Conservation (phyloP, 1,140 invertebrate species). For the Neodiprion pinetum region DNA sequence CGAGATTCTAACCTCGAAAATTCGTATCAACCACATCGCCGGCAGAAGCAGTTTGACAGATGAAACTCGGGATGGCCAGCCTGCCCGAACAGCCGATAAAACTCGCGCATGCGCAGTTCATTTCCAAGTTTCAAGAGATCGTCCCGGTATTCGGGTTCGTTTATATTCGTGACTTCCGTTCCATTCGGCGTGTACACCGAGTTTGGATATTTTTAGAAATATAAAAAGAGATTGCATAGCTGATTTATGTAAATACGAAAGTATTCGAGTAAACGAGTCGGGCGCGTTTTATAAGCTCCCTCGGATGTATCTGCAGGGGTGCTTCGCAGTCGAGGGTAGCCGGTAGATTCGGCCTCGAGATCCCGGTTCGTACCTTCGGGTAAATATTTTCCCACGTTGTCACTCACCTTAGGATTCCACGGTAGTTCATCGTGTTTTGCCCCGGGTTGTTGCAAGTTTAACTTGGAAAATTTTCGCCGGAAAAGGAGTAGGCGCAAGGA, state of each 20-base stretch:
- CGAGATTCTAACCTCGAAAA: no score
- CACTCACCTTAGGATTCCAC: conserved; percentile 14
- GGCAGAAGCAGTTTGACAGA: no score
- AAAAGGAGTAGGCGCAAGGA: background rate
- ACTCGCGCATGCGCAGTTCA: no score
- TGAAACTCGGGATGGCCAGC: no score
- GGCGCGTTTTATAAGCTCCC: background rate
- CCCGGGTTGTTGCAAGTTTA: background rate
- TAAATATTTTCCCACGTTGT: conserved; percentile 19
- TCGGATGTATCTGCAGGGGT: background rate
- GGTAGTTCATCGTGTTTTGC: conserved; percentile 18
- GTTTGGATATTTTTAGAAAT: conserved; percentile 9
- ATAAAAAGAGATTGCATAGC: conserved; percentile 18
- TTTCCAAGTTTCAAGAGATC: no score
- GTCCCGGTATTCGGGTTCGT: no score
- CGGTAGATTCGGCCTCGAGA: background rate
- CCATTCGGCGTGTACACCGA: background rate
- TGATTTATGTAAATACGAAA: conserved; percentile 15
- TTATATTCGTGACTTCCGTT: no score
- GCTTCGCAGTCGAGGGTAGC: background rate
- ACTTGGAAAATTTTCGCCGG: background rate
- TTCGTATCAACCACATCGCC: no score
- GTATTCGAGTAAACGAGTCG: conserved; percentile 9
- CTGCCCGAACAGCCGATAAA: no score
- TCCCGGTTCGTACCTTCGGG: background rate